Evolutionary conservation across 2,113 vertebrate species (phyloP).

Genomic region (Hystrix cristata): DNA sequence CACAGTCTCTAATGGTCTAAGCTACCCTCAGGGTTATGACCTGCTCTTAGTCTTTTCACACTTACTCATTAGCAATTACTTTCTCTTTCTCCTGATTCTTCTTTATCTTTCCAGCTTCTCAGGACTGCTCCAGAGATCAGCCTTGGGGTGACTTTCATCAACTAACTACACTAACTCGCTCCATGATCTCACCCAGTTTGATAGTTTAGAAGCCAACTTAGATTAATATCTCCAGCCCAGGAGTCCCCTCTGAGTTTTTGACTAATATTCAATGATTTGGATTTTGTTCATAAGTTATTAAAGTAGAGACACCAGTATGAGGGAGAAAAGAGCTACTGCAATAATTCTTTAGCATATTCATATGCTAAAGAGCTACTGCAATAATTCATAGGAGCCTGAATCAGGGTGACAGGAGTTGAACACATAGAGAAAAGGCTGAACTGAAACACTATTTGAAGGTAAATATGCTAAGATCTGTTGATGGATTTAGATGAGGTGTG

Average conservation of each 20-base stretch:
- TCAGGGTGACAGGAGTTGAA: not conserved
- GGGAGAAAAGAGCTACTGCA: no score
- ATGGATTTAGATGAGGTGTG: not conserved
- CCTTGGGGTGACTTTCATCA: not conserved
- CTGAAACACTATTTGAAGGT: not conserved
- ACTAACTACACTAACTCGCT: not conserved
- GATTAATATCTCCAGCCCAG: not conserved
- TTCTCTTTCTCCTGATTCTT: not conserved
- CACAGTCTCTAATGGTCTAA: not conserved
- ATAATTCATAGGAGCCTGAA: not conserved
- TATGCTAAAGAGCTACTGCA: no score
- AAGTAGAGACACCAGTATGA: not conserved
- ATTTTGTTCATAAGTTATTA: not conserved
- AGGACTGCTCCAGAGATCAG: not conserved
- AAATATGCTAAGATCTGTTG: not conserved
- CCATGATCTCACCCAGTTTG: not conserved
- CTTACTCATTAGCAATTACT: not conserved
- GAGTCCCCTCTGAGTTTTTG: not conserved
- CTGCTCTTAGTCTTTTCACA: not conserved
- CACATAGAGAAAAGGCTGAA: not conserved
- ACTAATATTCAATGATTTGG: not conserved
- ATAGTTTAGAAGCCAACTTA: not conserved
- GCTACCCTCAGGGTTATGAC: not conserved
- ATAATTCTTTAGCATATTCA: not conserved
- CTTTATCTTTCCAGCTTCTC: not conserved